Conservation (phyloP, 1,140 invertebrate genomes). For the Drosophila miranda region DNA sequence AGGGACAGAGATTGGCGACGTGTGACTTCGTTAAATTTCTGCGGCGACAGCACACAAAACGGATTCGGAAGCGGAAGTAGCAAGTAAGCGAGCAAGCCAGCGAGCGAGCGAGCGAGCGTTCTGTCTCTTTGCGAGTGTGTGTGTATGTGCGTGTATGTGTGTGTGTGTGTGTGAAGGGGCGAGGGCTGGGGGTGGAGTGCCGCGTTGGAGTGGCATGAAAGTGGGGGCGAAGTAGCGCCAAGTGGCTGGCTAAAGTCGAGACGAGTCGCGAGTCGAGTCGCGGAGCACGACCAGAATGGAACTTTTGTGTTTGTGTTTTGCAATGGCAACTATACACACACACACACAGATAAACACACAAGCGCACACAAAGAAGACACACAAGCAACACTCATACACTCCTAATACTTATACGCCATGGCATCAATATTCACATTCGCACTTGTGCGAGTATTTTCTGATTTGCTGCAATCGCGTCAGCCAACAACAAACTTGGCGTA, state of each 20-base stretch:
- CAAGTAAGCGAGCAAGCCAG: conserved; percentile 73
- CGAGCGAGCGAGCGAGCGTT: conserved; percentile 22
- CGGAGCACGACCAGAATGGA: conserved; percentile 49
- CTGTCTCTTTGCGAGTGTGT: conserved; percentile 5
- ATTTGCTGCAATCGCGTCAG: conserved; percentile 76
- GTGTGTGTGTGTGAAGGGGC: background rate
- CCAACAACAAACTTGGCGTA: conserved; percentile 61
- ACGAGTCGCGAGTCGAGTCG: conserved; percentile 48
- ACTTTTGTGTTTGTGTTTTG: conserved; percentile 48
- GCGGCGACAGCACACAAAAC: conserved; percentile 80
- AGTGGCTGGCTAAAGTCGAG: conserved; percentile 67
- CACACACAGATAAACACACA: background rate
- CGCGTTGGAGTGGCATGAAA: conserved; percentile 23
- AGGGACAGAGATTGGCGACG: conserved; percentile 51
- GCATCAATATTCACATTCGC: conserved; percentile 80
- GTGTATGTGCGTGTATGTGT: background rate
- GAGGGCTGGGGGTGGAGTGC: conserved; percentile 33
- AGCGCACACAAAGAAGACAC: background rate
- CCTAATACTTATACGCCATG: conserved; percentile 1
- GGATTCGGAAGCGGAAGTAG: conserved; percentile 80
- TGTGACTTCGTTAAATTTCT: conserved; percentile 81
- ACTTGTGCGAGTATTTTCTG: conserved; percentile 80
- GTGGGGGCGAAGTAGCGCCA: conserved; percentile 69
- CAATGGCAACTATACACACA: conserved; percentile 38
- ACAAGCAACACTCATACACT: conserved; percentile 26